phyloP scores from a whole-genome alignment of 2,888 invertebrate species.

The Arrhopalites spinosus region DNA sequence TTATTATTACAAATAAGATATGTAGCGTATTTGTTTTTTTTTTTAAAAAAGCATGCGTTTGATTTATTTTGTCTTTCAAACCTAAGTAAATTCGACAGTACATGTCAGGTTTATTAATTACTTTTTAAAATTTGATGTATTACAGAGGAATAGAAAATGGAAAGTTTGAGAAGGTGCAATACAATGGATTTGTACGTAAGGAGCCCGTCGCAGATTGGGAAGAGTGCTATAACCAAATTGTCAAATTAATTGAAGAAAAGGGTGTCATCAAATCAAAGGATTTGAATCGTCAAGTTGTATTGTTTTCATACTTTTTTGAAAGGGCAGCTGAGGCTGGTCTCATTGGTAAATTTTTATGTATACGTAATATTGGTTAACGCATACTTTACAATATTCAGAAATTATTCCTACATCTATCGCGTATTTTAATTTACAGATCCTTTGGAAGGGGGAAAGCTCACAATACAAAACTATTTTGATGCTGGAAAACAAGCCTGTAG shows the following conservation, averaged over 20 bases:
- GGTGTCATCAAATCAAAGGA: slow-evolving; percentile 66
- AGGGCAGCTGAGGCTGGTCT: slow-evolving; percentile 84
- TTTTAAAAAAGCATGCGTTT: no score
- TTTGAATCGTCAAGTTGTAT: slow-evolving; percentile 67
- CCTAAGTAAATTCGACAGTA: not conserved
- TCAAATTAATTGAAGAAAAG: slow-evolving; percentile 64
- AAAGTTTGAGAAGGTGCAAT: slow-evolving; percentile 58
- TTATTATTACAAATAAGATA: no score
- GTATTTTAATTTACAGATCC: slow-evolving; percentile 63
- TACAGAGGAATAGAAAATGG: slow-evolving; percentile 60
- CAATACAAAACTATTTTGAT: slow-evolving; percentile 71
- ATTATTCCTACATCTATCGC: no score
- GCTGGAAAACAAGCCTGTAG: slow-evolving; percentile 71
- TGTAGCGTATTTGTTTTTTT: no score
- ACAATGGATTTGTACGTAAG: slow-evolving; percentile 64
- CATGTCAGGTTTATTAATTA: not conserved
- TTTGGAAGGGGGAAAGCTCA: slow-evolving; percentile 72
- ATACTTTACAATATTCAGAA: no score
- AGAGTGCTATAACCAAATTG: slow-evolving; percentile 61
- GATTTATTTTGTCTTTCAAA: no score
- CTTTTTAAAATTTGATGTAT: slow-evolving; percentile 13
- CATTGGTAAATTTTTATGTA: slow-evolving; percentile 64
- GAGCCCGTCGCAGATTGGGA: slow-evolving; percentile 69
- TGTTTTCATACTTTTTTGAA: slow-evolving; percentile 95
- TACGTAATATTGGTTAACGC: no score